These are phyloP conservation scores for Dryas iulia DNA, from an alignment of 1,140 invertebrate genomes.

Conservation along the genomic window DNA sequence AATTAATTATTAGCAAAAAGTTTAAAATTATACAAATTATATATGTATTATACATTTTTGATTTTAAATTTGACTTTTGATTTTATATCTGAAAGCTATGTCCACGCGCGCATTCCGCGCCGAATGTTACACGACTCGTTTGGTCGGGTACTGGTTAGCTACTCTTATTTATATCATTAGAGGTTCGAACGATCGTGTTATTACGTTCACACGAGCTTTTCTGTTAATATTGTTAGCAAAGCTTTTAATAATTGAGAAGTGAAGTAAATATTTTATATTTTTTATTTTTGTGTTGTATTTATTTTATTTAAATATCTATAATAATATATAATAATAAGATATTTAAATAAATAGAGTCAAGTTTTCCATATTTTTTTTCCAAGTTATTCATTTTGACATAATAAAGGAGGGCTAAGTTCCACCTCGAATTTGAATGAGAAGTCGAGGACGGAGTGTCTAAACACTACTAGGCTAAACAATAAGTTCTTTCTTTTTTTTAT, in stretches of 20 bases:
- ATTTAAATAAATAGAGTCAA: no score
- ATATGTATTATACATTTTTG: neutral
- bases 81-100: neutral
- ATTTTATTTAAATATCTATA: no score
- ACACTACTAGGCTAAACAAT: no score
- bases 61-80: neutral
- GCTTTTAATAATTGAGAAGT: neutral
- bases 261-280: no score
- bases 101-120: neutral
- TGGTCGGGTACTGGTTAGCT: neutral
- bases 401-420: no score
- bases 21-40: conserved; percentile 1
- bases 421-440: no score
- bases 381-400: no score
- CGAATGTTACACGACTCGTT: neutral
- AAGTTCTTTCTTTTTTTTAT: no score
- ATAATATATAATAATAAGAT: no score
- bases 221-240: neutral
- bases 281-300: no score
- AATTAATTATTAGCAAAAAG: conserved; percentile 30
- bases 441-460: no score
- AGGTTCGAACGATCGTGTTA: neutral
- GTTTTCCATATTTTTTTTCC: no score
- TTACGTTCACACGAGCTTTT: neutral
- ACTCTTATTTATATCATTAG: neutral